Percentiles rank a stretch among this genome's conserved stretches.
These are phyloP conservation scores for Strigamia transsilvanica DNA, from an alignment of 2,888 invertebrate genomes.

Conservation along the genomic window DNA sequence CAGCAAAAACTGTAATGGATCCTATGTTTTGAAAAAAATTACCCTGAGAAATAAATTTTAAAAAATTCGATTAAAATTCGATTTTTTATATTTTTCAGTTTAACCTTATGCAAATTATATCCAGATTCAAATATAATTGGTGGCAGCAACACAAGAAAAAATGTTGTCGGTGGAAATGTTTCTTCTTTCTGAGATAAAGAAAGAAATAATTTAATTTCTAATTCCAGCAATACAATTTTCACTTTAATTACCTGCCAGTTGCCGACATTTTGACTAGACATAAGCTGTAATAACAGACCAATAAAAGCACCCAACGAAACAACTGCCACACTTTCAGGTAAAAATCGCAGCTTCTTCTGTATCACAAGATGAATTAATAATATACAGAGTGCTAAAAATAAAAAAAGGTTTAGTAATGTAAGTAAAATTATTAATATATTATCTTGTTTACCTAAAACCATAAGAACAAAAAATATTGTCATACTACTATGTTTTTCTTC, in stretches of 20 bases:
- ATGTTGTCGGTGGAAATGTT: constrained; percentile 97
- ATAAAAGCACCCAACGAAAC: constrained; percentile 85
- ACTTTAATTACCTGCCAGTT: constrained; percentile 76
- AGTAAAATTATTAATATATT: constrained; percentile 26
- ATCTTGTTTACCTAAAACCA: constrained; percentile 74
- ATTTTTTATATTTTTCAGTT: background rate
- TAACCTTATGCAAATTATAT: constrained; percentile 94
- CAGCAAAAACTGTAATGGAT: constrained; percentile 97
- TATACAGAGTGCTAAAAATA: constrained; percentile 80
- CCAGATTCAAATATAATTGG: constrained; percentile 99
- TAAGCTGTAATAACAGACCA: constrained; percentile 86
- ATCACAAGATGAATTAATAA: constrained; percentile 93
- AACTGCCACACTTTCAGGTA: constrained; percentile 97
- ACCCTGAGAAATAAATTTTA: constrained; percentile 62
- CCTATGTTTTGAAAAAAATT: constrained; percentile 90
- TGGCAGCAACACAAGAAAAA: constrained; percentile 93
- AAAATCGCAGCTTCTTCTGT: constrained; percentile 92
- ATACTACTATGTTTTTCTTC: constrained; percentile 96
- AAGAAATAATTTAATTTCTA: background rate
- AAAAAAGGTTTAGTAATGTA: constrained; percentile 55
- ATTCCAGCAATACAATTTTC: background rate
- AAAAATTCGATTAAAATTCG: constrained; percentile 15
- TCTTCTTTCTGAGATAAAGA: constrained; percentile 79
- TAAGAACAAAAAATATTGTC: constrained; percentile 97
- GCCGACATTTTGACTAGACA: constrained; percentile 86